Base-by-base conservation (phyloP, 2,888 invertebrate species). In the Dichetophora obliterata region DNA sequence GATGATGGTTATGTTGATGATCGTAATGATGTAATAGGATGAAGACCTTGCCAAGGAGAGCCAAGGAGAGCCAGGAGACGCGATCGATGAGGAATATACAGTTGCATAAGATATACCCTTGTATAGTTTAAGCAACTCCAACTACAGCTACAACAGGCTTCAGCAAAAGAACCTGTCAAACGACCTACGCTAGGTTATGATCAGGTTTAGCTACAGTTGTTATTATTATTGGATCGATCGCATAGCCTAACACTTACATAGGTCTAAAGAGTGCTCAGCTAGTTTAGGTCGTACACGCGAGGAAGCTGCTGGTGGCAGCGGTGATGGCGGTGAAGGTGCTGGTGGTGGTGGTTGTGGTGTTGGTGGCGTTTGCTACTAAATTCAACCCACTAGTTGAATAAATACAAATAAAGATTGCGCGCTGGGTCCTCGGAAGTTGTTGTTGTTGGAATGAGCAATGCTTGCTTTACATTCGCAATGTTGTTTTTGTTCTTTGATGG, bases 41-140 rank as follows among this genome's bases (percentile, higher is more conserved):
- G 80, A 83, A 84, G 85, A 85, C 85, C 86, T 86, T 85, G 84
- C 80, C 82, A 80, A 83, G 81, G 81, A 78, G 81, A 80, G 84
- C 80, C 82, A 80, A 83, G 81, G 81, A 78, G 81, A 80, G 76
- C 72, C 57, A 24, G 57, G 77, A 50, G 78, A n/a, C 59, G 77
- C 24, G 14, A n/a, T 11, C 72, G 68, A 63, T 66, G 77, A 57
- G 71, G 73, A 34, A 79, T 71, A 76, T 72, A 78, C 79, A 81
- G 78, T 79, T 80, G 78, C 69, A 50, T 70, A 72, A 83, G 83
- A 83, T 82, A 83, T 81, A 84, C 73, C 73, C 54, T 72, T 22
- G 16, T 34, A 34, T 34, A 34, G 63, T 34, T 16, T 16, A 48
- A 48, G 19, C 66, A 24, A 11, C 16, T 19, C 3, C 43, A 72